A percentile compares a stretch with the other conserved stretches of the same genome.
Evolutionary conservation across 2,113 vertebrate species (phyloP).

Genomic region (Alosa alosa): DNA sequence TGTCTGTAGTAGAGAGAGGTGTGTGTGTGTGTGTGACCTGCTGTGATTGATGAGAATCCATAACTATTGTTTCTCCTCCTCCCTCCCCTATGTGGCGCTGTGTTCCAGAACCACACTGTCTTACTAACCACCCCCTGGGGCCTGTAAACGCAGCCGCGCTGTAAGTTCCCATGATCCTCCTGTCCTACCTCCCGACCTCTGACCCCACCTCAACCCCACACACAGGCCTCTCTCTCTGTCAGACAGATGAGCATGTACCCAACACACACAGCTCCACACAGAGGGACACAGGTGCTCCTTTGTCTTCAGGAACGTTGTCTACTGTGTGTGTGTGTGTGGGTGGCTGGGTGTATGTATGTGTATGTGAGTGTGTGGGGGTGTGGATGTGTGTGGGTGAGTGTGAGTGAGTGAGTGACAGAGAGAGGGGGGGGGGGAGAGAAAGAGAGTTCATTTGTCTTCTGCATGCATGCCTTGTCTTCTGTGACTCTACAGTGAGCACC

Average conservation of each 20-base stretch:
- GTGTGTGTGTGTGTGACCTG: not conserved
- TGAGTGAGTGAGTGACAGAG: not conserved
- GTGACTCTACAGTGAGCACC: not conserved
- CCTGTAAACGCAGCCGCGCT: slow-evolving; percentile 87
- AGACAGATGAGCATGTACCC: slow-evolving; percentile 28
- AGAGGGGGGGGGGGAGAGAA: not conserved
- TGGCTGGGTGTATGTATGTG: not conserved
- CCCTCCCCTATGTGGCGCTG: slow-evolving; percentile 75
- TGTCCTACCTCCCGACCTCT: slow-evolving; percentile 50
- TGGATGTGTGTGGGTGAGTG: not conserved
- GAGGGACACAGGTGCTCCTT: slow-evolving; percentile 37
- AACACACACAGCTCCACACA: slow-evolving; percentile 56
- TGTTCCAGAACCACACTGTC: slow-evolving; percentile 98
- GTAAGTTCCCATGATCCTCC: slow-evolving; percentile 88
- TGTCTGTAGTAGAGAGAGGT: not conserved
- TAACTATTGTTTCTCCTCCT: slow-evolving; percentile 57
- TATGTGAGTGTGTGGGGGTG: not conserved
- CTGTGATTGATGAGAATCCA: slow-evolving; percentile 35
- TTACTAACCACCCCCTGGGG: slow-evolving; percentile 99
- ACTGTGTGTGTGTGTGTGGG: slow-evolving; percentile 31
- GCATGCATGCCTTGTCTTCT: not conserved
- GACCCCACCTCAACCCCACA: slow-evolving; percentile 48
- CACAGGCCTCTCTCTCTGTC: slow-evolving; percentile 48
- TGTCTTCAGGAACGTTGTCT: slow-evolving; percentile 41
- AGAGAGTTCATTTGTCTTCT: not conserved